A percentile compares a stretch with the other conserved stretches of the same genome.
These are phyloP conservation scores for Epinotia ramella DNA, from an alignment of 2,888 invertebrate species.

Conservation along the genomic window DNA sequence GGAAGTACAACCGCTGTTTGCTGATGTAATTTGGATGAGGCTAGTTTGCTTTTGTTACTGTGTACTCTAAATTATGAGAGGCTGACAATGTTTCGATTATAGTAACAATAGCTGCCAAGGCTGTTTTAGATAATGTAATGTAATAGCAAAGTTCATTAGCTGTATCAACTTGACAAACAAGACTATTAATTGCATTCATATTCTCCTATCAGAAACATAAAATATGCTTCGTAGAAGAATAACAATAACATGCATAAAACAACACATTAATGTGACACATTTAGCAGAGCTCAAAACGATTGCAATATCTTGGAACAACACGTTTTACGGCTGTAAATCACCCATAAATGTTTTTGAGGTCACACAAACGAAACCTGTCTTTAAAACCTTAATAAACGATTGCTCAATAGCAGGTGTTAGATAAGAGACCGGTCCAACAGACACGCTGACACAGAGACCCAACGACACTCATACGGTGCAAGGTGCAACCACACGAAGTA, in stretches of 20 bases:
- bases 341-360: conserved; percentile 30
- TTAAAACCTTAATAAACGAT: conserved; percentile 29
- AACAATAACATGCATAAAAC: background rate
- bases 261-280: background rate
- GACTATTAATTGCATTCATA: background rate
- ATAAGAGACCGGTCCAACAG: conserved; percentile 39
- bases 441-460: conserved; percentile 38
- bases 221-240: background rate
- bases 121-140: background rate
- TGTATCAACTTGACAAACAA: conserved; percentile 12
- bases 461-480: background rate
- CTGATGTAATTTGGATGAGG: background rate
- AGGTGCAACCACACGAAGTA: background rate
- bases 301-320: conserved; percentile 7
- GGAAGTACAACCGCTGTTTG: background rate
- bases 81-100: background rate
- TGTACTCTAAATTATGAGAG: background rate
- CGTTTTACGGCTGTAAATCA: conserved; percentile 28
- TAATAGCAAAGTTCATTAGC: conserved; percentile 8
- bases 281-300: background rate
- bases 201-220: background rate
- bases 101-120: background rate
- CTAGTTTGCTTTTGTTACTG: background rate
- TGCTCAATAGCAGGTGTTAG: conserved; percentile 36
- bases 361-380: conserved; percentile 27